Evolutionary conservation across 2,888 invertebrate genomes (phyloP).

Genomic region (Epistrophe eligans): DNA sequence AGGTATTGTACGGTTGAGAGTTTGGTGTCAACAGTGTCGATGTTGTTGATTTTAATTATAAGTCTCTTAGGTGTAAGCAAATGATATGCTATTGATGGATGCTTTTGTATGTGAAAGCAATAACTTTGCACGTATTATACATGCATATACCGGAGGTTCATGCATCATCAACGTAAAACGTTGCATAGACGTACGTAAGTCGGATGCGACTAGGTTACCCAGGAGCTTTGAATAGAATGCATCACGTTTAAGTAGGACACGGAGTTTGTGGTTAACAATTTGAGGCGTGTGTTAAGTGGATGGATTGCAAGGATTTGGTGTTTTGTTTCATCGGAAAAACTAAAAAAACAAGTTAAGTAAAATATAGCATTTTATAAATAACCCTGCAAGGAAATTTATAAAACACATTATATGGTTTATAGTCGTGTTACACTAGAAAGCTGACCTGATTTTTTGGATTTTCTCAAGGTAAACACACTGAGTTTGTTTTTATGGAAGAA

Average conservation of each 20-base stretch:
- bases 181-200: background rate
- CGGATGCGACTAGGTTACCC: background rate
- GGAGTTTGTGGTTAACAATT: slow-evolving; percentile 1
- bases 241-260: slow-evolving; percentile 23
- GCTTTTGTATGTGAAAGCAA: slow-evolving; percentile 8
- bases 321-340: background rate
- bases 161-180: slow-evolving; percentile 7
- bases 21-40: slow-evolving; percentile 40
- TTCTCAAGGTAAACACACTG: background rate
- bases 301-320: slow-evolving; percentile 35
- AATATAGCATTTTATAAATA: slow-evolving; percentile 16
- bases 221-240: slow-evolving; percentile 12
- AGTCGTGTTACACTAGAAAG: background rate
- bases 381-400: slow-evolving; percentile 11
- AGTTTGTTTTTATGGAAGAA: background rate
- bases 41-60: slow-evolving; percentile 71
- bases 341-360: background rate
- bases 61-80: slow-evolving; percentile 52
- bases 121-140: background rate
- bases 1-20: slow-evolving; percentile 20
- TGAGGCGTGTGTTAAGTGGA: slow-evolving; percentile 43
- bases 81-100: slow-evolving; percentile 60
- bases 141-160: background rate
- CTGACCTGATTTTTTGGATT: background rate
- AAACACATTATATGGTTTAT: background rate